A percentile compares a stretch with the other conserved stretches of the same genome.
These are phyloP conservation scores for Eledone cirrhosa DNA, from an alignment of 2,888 invertebrate species.

Conservation along the genomic window DNA sequence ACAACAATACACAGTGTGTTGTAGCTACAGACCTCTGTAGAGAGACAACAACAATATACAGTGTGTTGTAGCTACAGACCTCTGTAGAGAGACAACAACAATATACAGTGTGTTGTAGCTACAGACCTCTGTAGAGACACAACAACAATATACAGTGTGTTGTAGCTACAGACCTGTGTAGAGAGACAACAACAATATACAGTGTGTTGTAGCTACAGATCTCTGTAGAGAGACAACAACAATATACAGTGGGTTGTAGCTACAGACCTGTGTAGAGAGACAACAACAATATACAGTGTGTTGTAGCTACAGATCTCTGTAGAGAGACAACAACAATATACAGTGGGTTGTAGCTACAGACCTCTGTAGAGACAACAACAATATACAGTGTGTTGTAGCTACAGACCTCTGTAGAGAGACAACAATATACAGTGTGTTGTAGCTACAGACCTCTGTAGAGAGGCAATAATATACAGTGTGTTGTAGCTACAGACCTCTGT, in stretches of 20 bases:
- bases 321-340: constrained; percentile 30
- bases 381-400: no score
- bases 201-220: no score
- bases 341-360: no score
- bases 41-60: no score
- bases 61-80: no score
- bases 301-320: constrained; percentile 52
- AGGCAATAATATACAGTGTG: no score
- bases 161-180: constrained; percentile 52
- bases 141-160: no score
- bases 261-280: constrained; percentile 47
- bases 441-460: constrained; percentile 51
- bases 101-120: no score
- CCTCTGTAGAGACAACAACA: constrained; percentile 42
- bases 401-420: constrained; percentile 46
- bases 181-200: constrained; percentile 24
- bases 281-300: no score
- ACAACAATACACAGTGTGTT: no score
- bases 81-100: constrained; percentile 38
- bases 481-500: constrained; percentile 52
- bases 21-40: constrained; percentile 52
- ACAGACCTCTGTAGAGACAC: constrained; percentile 46
- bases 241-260: no score
- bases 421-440: no score
- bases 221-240: constrained; percentile 40